Evolutionary conservation across 2,113 vertebrate genomes (phyloP).

Genomic region (Aegotheles bennettii): DNA sequence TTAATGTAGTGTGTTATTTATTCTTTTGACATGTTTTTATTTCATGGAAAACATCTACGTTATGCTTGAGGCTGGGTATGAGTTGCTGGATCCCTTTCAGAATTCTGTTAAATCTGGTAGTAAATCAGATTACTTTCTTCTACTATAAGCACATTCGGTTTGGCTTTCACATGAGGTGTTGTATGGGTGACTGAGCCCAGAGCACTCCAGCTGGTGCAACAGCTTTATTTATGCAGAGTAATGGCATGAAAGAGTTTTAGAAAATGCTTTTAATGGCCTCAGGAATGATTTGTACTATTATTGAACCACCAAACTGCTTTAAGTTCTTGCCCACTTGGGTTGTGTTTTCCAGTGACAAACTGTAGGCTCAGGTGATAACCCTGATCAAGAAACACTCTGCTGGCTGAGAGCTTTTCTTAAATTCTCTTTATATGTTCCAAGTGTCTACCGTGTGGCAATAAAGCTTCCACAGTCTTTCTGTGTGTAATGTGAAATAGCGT

Average conservation of each 20-base stretch:
- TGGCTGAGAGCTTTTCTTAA: neutral
- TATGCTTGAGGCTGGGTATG: neutral
- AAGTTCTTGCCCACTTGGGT: neutral
- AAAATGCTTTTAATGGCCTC: conserved; percentile 50
- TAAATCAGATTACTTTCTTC: conserved; percentile 58
- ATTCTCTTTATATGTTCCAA: neutral
- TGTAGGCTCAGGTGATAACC: neutral
- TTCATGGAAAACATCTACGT: neutral
- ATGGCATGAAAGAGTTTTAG: conserved; percentile 40
- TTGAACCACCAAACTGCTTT: neutral
- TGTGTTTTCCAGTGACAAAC: neutral
- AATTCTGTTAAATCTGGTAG: conserved; percentile 56
- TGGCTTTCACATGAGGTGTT: conserved; percentile 51
- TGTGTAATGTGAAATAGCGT: neutral
- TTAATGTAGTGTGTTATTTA: conserved; percentile 29
- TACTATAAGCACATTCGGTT: conserved; percentile 22
- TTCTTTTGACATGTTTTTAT: conserved; percentile 53
- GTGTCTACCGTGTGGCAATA: neutral
- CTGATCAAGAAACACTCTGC: neutral
- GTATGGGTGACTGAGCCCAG: conserved; percentile 58
- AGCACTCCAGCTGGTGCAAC: conserved; percentile 60
- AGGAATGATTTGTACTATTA: neutral
- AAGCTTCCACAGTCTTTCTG: neutral
- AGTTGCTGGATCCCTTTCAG: conserved; percentile 43
- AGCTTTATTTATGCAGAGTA: conserved; percentile 62